A percentile compares a stretch with the other conserved stretches of the same genome.
phyloP scores from a whole-genome alignment of 37 sponge, comb jelly and placozoan species.

The Tethya wilhelma region DNA sequence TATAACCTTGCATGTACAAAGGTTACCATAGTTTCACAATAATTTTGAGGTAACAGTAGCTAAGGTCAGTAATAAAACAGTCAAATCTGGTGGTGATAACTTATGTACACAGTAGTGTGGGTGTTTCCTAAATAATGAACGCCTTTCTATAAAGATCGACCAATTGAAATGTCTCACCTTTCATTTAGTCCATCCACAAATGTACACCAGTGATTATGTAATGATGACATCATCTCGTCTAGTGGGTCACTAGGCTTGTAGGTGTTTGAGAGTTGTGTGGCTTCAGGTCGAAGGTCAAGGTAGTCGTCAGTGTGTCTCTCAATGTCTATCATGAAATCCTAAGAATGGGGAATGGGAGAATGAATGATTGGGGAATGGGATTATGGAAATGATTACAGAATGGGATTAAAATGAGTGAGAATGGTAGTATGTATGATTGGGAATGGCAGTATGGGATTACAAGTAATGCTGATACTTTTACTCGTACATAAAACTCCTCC shows the following conservation, averaged over 20 bases:
- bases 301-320: conserved; percentile 44
- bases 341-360: not conserved
- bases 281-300: conserved; percentile 3
- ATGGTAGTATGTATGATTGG: no score
- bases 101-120: no score
- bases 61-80: no score
- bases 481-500: conserved; percentile 52
- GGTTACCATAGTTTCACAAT: no score
- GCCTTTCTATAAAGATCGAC: no score
- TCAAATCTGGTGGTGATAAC: no score
- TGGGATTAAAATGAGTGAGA: no score
- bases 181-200: conserved; percentile 15
- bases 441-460: not conserved
- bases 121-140: no score
- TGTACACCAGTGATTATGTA: conserved; percentile 26
- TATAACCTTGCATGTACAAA: no score
- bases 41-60: no score
- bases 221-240: conserved; percentile 19
- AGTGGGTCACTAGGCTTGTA: conserved; percentile 48
- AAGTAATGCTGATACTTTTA: not conserved
- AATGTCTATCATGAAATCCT: conserved; percentile 55
- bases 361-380: no score
- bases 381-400: no score
- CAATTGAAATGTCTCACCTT: conserved; percentile 10
- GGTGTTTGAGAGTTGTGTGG: not conserved